phyloP scores from a whole-genome alignment of 1,140 invertebrate species.

The fruit fly (Drosophila melanogaster) region Release_6_plus_ISO1_MT NT_037436.4:4924001-4924500 shows the following conservation, averaged over 20 bases:
- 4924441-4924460: neutral
- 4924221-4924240: neutral
- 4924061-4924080: slow-evolving; percentile 74
- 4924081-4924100: slow-evolving; percentile 83
- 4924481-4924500: neutral
- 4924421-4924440: no score
- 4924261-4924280: no score
- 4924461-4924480: neutral
- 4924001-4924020: slow-evolving; percentile 70
- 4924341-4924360: no score
- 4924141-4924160: slow-evolving; percentile 53
- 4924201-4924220: neutral
- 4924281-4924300: no score
- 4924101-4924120: slow-evolving; percentile 74
- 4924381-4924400: no score
- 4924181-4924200: slow-evolving; percentile 32
- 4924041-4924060: slow-evolving; percentile 6
- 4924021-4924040: slow-evolving; percentile 61
- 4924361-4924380: no score
- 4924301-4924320: no score
- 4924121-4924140: slow-evolving; percentile 77
- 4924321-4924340: no score
- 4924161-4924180: slow-evolving; percentile 43
- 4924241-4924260: neutral
- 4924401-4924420: no score